Evolutionary conservation across 2,797 vertebrate genomes (phyloP).

Genomic region (Peromyscus melanophrys): DNA sequence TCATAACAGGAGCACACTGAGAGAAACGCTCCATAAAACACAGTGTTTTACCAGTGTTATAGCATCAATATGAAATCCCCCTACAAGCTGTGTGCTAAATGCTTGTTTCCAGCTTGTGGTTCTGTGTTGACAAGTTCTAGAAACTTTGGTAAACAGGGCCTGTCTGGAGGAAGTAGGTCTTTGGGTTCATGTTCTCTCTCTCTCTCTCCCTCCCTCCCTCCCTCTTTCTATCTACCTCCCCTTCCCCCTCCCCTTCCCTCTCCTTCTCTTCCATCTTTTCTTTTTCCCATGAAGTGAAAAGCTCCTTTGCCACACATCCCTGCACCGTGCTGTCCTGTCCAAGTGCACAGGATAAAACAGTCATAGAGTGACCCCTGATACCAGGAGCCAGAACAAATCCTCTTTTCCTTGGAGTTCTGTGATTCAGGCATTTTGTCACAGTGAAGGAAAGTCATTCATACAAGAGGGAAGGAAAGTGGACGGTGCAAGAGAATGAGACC

Average conservation of each 20-base stretch:
- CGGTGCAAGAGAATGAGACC: rapidly evolving
- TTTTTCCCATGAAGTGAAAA: background rate
- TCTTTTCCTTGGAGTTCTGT: background rate
- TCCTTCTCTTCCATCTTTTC: background rate
- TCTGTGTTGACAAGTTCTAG: background rate
- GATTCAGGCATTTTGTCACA: background rate
- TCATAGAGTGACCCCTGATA: background rate
- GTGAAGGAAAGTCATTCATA: background rate
- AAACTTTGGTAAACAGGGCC: background rate
- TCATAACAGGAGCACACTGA: slow-evolving; percentile 7
- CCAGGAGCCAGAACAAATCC: background rate
- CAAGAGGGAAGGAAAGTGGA: background rate
- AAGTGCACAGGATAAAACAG: background rate
- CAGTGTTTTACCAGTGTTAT: background rate
- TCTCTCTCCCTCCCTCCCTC: no score
- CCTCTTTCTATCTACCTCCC: no score
- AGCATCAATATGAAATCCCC: background rate
- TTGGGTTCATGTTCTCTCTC: background rate
- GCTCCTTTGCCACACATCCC: background rate
- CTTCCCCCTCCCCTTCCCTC: no score
- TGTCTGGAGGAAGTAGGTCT: background rate
- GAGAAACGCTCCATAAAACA: background rate
- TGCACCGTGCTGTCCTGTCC: background rate
- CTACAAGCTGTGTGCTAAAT: background rate
- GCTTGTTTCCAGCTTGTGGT: background rate